Base-by-base conservation (phyloP, 2,888 invertebrate genomes). In the Villa cingulata region DNA sequence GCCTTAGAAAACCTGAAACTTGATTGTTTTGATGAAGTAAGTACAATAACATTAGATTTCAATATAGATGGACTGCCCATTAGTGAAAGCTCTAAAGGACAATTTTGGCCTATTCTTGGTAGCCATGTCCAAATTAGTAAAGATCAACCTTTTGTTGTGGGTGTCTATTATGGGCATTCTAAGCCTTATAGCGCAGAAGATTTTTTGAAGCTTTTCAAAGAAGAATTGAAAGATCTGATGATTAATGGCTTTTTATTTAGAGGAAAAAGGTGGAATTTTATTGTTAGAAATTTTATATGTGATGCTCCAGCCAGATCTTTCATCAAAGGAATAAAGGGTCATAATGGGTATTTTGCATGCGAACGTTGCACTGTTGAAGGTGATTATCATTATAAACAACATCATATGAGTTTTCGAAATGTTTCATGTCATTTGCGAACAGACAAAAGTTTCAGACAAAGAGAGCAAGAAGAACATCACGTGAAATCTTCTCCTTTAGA, bases 91-190 rank as follows among this genome's bases (percentile, higher is more conserved):
- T 42, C 39, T 14, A 37, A 42, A 42, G 37, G 27, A 14, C 40
- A 44, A 37, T 41, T 48, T 48, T 44, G 48, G 48, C 48, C 43
- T 4, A 48, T 48, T 16, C n/a, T 45, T 19, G 17, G 40, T 2
- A 15, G 15, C 12, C n/a, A 41, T 23, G 14, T n/a, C 9, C n/a
- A 23, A n/a, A 34, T 20, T 15, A 20, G 14, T 14, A 16, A 15
- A 4, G 3, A 18, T 12, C 2, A 29, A 42, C 39, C 39, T 3
- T 37, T 49, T 15, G 45, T 46, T 1, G 14, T 49, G 2, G 49
- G 41, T 6, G 39, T 49, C 10, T 49, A 37, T 42, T 39, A 38
- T 34, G 49, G 49, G 7, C 12, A 16, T 12, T 14, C 18, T 4
- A 49, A 49, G 36, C 48, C 48, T 3, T 3, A 7, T n/a, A 17